A percentile compares a stretch with the other conserved stretches of the same genome.
These are phyloP conservation scores for Ganaspis brasiliensis DNA, from an alignment of 2,888 invertebrate genomes.

Conservation along the genomic window DNA sequence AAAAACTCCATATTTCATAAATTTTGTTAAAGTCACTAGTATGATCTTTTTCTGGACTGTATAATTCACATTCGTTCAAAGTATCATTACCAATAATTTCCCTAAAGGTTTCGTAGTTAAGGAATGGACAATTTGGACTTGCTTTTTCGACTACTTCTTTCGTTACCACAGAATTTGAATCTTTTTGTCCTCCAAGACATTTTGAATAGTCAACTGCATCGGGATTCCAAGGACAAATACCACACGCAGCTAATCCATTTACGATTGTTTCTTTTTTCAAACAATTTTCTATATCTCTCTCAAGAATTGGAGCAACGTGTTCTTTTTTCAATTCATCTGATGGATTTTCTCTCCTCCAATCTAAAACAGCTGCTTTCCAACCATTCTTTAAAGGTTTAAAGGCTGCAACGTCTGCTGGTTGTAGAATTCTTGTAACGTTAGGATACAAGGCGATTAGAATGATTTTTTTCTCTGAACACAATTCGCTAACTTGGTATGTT, in stretches of 20 bases:
- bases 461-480: slow-evolving; percentile 63
- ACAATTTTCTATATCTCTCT: slow-evolving; percentile 9
- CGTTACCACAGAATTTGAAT: not conserved
- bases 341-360: slow-evolving; percentile 33
- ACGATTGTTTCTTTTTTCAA: no score
- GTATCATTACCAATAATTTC: no score
- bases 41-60: no score
- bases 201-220: slow-evolving; percentile 60
- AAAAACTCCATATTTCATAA: no score
- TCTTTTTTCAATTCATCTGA: slow-evolving; percentile 39
- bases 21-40: no score
- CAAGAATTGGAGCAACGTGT: slow-evolving; percentile 51
- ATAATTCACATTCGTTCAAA: no score
- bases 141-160: no score
- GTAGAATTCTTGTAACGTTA: slow-evolving; percentile 60
- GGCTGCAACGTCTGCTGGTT: slow-evolving; percentile 59
- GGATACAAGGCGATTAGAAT: slow-evolving; percentile 62
- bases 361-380: slow-evolving; percentile 50
- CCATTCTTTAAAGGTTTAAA: slow-evolving; percentile 56
- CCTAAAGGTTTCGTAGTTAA: no score
- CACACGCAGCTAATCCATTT: slow-evolving; percentile 49
- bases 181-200: slow-evolving; percentile 53
- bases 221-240: slow-evolving; percentile 61
- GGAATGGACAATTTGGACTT: no score
- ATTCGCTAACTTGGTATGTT: slow-evolving; percentile 30